These are phyloP conservation scores for Otus sunia DNA, from an alignment of 2,113 vertebrate species.

Conservation along the genomic window DNA sequence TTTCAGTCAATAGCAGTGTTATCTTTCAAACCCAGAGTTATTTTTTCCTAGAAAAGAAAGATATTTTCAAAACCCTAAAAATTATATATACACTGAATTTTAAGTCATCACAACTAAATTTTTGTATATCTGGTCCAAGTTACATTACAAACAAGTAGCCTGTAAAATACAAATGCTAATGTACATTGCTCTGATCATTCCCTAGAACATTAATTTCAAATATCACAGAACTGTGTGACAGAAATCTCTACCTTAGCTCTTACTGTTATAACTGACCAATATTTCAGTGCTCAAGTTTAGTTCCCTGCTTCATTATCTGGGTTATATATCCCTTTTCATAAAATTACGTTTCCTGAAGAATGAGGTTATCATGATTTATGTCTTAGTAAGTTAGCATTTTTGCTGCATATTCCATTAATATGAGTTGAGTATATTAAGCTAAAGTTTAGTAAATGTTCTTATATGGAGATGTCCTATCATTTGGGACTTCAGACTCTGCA, in stretches of 20 bases:
- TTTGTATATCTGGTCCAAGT: neutral
- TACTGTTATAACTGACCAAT: neutral
- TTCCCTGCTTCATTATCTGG: neutral
- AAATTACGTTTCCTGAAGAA: neutral
- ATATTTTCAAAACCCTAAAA: neutral
- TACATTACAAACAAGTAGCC: neutral
- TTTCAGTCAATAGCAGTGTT: neutral
- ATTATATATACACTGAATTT: neutral
- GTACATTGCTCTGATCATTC: neutral
- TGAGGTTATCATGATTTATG: neutral
- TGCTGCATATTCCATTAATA: neutral
- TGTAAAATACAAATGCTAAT: neutral
- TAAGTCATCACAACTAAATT: neutral
- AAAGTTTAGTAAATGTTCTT: neutral
- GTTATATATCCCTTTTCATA: neutral
- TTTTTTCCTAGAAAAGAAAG: neutral
- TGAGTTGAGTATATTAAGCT: neutral
- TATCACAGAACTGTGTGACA: neutral
- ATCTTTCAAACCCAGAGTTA: neutral
- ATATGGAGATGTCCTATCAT: neutral
- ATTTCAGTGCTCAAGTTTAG: neutral
- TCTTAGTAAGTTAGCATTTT: neutral
- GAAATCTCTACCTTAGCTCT: neutral
- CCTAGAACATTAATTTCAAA: neutral
- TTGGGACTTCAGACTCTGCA: neutral